phyloP scores from a whole-genome alignment of 2,113 vertebrate genomes.

The Xiphias gladius region DNA sequence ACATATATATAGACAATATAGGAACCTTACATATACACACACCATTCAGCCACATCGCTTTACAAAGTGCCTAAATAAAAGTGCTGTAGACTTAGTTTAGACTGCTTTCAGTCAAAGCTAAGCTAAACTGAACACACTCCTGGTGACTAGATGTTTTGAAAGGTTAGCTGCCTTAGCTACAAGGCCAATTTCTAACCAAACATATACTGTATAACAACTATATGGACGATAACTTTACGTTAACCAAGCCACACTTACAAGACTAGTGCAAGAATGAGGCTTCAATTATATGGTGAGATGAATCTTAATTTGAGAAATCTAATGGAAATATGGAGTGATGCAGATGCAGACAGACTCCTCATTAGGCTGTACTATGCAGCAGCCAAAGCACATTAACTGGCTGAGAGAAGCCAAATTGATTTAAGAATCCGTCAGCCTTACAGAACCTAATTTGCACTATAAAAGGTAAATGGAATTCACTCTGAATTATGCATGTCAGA shows the following conservation, averaged over 20 bases:
- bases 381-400: slow-evolving; percentile 72
- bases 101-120: not conserved
- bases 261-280: slow-evolving; percentile 35
- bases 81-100: not conserved
- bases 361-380: slow-evolving; percentile 70
- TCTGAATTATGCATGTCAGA: slow-evolving; percentile 69
- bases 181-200: slow-evolving; percentile 28
- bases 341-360: slow-evolving; percentile 70
- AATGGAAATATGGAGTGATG: slow-evolving; percentile 66
- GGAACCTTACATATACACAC: no score
- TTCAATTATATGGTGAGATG: slow-evolving; percentile 64
- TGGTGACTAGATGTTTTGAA: not conserved
- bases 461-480: slow-evolving; percentile 72
- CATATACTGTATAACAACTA: slow-evolving; percentile 16
- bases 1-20: no score
- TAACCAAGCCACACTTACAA: slow-evolving; percentile 35
- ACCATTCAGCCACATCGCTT: no score
- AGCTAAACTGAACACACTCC: not conserved
- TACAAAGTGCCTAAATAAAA: not conserved
- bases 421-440: slow-evolving; percentile 73
- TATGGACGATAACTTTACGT: slow-evolving; percentile 39
- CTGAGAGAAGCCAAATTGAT: slow-evolving; percentile 79
- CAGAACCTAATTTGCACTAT: slow-evolving; percentile 78
- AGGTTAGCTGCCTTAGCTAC: slow-evolving; percentile 24
- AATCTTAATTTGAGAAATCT: slow-evolving; percentile 72